These are phyloP conservation scores for Steinernema khuongi DNA, from an alignment of 1,140 invertebrate species.

Conservation along the genomic window DNA sequence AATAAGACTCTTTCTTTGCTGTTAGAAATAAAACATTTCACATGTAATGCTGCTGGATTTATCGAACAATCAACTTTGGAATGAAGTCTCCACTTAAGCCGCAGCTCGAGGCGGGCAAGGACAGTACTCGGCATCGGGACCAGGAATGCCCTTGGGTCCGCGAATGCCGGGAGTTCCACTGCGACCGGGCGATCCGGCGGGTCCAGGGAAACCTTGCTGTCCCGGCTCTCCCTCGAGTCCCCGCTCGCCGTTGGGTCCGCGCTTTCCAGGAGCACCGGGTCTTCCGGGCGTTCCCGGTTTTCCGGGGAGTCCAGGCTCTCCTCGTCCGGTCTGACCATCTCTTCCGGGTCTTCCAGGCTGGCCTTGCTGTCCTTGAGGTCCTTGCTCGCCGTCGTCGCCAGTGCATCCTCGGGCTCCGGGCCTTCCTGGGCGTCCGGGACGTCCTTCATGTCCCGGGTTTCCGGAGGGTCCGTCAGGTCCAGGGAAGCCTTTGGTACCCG, in stretches of 20 bases:
- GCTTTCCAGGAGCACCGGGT: conserved; percentile 26
- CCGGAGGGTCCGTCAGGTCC: conserved; percentile 24
- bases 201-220: background rate
- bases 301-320: conserved; percentile 15
- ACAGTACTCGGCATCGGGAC: background rate
- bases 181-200: background rate
- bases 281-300: conserved; percentile 22
- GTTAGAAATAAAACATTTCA: background rate
- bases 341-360: conserved; percentile 24
- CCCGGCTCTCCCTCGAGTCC: background rate
- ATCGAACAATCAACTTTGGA: too few species aligned
- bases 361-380: conserved; percentile 26
- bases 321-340: background rate
- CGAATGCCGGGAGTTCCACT: conserved; percentile 11
- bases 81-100: background rate
- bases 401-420: conserved; percentile 16
- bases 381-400: conserved; percentile 1
- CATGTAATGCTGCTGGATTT: background rate
- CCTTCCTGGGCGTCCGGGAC: conserved; percentile 4
- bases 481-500: conserved; percentile 24
- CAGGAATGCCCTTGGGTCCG: background rate
- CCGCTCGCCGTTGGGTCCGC: background rate
- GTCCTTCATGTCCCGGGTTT: conserved; percentile 23
- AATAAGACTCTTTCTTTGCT: too few species aligned
- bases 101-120: background rate